Percentiles rank a stretch among this genome's conserved stretches.
Evolutionary conservation across 2,888 invertebrate genomes (phyloP).

Genomic region (Euplexia lucipara): DNA sequence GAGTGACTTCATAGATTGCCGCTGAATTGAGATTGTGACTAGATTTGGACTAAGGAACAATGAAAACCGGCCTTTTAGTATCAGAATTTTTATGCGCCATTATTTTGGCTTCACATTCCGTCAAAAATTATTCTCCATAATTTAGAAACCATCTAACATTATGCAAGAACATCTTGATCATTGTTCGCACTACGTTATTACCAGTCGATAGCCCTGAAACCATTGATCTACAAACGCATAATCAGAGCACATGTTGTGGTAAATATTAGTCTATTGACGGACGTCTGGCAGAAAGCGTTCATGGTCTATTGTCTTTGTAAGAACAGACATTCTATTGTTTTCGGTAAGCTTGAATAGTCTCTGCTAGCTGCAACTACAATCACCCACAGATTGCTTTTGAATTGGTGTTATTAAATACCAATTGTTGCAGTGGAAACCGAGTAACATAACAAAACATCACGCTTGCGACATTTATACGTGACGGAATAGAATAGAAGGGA

Average conservation of each 20-base stretch:
- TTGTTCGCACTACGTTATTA: background rate
- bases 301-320: background rate
- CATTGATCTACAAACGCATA: constrained; percentile 8
- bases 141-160: background rate
- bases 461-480: too few relatives aligned
- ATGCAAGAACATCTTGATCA: background rate
- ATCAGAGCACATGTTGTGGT: background rate
- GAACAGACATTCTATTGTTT: constrained; percentile 18
- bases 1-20: too few relatives aligned
- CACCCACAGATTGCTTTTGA: background rate
- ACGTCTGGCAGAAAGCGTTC: background rate
- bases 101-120: too few relatives aligned
- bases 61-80: too few relatives aligned
- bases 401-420: background rate
- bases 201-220: background rate
- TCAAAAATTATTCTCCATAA: too few relatives aligned
- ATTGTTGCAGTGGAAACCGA: too few relatives aligned
- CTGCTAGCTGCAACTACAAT: background rate
- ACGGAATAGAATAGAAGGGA: too few relatives aligned
- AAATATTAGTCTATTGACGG: constrained; percentile 11
- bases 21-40: too few relatives aligned
- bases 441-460: too few relatives aligned
- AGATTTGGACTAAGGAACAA: too few relatives aligned
- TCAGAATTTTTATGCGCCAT: too few relatives aligned
- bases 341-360: background rate